Conservation (phyloP, 2,888 invertebrate species). For the Nudaria mundana region DNA sequence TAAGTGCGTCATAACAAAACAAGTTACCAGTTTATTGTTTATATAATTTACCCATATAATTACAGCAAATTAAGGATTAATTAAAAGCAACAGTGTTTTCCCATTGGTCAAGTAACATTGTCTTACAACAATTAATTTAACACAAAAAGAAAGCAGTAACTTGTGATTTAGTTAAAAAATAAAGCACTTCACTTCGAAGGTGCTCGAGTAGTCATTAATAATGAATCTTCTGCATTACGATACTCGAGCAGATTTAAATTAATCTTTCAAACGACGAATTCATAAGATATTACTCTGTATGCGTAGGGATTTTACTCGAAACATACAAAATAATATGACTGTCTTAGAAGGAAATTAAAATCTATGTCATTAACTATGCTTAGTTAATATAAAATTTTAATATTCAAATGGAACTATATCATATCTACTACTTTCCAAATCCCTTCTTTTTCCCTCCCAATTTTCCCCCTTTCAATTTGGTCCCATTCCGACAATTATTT, state of each 20-base stretch:
- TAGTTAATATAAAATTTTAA: neutral
- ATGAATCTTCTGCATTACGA: slow-evolving; percentile 26
- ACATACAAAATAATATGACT: slow-evolving; percentile 2
- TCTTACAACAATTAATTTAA: slow-evolving; percentile 23
- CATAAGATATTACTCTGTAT: slow-evolving; percentile 14
- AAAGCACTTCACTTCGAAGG: slow-evolving; percentile 24
- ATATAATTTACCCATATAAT: too few relatives aligned
- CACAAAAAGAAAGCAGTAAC: slow-evolving; percentile 20
- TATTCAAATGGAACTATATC: neutral
- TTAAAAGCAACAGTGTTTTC: neutral
- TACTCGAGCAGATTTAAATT: slow-evolving; percentile 28
- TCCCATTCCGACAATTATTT: too few relatives aligned
- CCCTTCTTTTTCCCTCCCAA: too few relatives aligned
- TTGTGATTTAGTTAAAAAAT: slow-evolving; percentile 19
- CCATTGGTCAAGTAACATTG: too few relatives aligned
- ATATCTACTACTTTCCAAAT: too few relatives aligned
- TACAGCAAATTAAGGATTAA: slow-evolving; percentile 1
- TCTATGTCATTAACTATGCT: slow-evolving; percentile 2
- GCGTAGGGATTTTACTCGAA: slow-evolving; percentile 6
- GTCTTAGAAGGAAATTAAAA: too few relatives aligned
- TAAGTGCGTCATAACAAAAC: too few relatives aligned
- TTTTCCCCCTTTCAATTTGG: too few relatives aligned
- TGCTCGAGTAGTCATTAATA: slow-evolving; percentile 34
- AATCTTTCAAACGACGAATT: slow-evolving; percentile 31
- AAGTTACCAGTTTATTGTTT: too few relatives aligned